phyloP scores from a whole-genome alignment of 2,113 vertebrate species.

The Chaetura pelagica region DNA sequence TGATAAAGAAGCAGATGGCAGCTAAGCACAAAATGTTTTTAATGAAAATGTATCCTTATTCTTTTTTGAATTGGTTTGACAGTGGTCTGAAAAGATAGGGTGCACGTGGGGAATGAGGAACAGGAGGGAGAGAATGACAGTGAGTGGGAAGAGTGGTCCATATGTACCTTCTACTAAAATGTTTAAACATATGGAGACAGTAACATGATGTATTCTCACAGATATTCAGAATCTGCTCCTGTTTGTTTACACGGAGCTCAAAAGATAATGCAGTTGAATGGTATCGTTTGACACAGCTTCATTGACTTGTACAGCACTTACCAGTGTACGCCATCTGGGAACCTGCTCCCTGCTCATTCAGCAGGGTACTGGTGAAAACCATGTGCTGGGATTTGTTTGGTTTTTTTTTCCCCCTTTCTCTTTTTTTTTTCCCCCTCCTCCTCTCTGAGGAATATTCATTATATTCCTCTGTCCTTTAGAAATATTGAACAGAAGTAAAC shows the following conservation, averaged over 20 bases:
- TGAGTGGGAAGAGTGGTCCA: slow-evolving; percentile 63
- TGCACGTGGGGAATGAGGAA: slow-evolving; percentile 1
- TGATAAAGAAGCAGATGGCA: slow-evolving; percentile 60
- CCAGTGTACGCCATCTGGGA: slow-evolving; percentile 29
- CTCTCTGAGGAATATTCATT: neutral
- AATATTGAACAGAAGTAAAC: slow-evolving; percentile 4
- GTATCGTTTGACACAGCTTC: slow-evolving; percentile 39
- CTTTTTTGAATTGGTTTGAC: slow-evolving; percentile 46
- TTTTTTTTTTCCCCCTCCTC: neutral
- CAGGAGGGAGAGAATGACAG: slow-evolving; percentile 59
- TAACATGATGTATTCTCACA: slow-evolving; percentile 66
- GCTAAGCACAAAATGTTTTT: slow-evolving; percentile 66
- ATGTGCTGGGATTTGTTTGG: neutral
- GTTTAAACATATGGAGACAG: slow-evolving; percentile 65
- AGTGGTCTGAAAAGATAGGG: slow-evolving; percentile 27
- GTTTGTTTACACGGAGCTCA: slow-evolving; percentile 59
- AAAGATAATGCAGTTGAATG: slow-evolving; percentile 23
- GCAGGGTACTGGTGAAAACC: slow-evolving; percentile 11
- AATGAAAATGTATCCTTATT: slow-evolving; percentile 57
- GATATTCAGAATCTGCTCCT: slow-evolving; percentile 59
- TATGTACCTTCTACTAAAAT: slow-evolving; percentile 64
- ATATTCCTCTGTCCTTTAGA: slow-evolving; percentile 4
- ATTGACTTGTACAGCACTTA: slow-evolving; percentile 14
- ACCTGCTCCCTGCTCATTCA: slow-evolving; percentile 46
- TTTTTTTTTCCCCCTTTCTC: accelerated